Conservation (phyloP, 2,888 invertebrate species). For the Tenthredo scrophulariae region DNA sequence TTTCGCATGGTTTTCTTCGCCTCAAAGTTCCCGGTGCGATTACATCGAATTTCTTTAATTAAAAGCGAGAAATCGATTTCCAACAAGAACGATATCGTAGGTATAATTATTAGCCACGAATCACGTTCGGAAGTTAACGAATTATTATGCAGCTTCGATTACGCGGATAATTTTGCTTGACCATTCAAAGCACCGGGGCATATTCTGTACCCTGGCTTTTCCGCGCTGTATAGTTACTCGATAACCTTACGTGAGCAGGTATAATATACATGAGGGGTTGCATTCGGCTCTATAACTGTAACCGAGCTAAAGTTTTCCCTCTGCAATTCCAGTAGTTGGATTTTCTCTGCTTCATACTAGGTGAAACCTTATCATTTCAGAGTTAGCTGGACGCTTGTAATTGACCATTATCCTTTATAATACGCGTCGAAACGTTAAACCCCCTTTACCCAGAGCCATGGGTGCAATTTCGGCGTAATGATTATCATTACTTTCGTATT, state of each 20-base stretch:
- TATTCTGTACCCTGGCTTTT: too few relatives aligned
- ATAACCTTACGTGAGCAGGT: not conserved
- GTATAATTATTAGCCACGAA: too few relatives aligned
- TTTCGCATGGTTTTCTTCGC: too few relatives aligned
- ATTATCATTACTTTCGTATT: not conserved
- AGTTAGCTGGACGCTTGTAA: slow-evolving; percentile 3
- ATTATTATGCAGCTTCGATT: too few relatives aligned
- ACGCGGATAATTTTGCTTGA: too few relatives aligned
- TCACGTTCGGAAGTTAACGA: too few relatives aligned
- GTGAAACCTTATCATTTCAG: not conserved
- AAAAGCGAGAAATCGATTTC: too few relatives aligned
- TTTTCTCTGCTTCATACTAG: not conserved
- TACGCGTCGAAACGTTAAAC: not conserved
- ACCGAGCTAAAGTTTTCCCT: not conserved
- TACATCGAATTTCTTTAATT: too few relatives aligned
- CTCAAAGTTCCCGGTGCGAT: too few relatives aligned
- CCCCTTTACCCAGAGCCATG: not conserved
- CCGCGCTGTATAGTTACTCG: not conserved
- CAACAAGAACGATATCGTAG: too few relatives aligned
- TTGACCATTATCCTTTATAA: slow-evolving; percentile 11
- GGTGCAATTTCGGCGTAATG: not conserved
- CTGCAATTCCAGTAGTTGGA: too few relatives aligned
- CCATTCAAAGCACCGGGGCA: too few relatives aligned
- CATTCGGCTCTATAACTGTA: not conserved
- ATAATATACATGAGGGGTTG: not conserved